These are phyloP conservation scores for Macrophya annulata DNA, from an alignment of 2,888 invertebrate species.

Conservation along the genomic window DNA sequence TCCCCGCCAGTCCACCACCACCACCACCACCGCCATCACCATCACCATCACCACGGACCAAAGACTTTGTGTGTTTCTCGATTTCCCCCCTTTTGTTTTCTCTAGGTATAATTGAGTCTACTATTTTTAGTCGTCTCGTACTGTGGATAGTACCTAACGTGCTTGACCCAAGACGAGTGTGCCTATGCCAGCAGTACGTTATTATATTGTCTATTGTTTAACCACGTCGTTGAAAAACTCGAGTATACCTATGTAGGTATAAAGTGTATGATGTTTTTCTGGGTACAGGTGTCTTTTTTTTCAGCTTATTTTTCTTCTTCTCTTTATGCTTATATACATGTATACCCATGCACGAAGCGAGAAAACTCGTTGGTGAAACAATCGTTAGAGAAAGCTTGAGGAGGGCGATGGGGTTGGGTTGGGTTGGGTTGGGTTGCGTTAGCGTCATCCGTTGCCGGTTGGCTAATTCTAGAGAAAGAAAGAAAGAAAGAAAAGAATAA, in stretches of 20 bases:
- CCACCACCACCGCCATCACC: not conserved
- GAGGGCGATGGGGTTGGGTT: not conserved
- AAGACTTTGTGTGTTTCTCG: conserved; percentile 3
- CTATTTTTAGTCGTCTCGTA: conserved; percentile 23
- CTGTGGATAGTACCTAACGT: not conserved
- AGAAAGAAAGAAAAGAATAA: conserved; percentile 54
- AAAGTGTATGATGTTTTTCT: conserved; percentile 31
- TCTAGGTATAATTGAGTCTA: conserved; percentile 26
- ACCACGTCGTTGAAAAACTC: conserved; percentile 5
- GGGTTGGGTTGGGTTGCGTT: conserved; percentile 35
- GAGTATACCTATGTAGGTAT: not conserved
- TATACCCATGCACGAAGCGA: conserved; percentile 48
- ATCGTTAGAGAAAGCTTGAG: conserved; percentile 48
- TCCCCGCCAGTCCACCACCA: not conserved
- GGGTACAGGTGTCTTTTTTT: conserved; percentile 64
- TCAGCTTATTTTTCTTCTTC: conserved; percentile 34
- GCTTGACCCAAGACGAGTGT: conserved; percentile 27
- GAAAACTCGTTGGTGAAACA: conserved; percentile 56
- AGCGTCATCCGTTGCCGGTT: conserved; percentile 52
- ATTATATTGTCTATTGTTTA: conserved; percentile 27
- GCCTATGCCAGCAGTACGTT: conserved; percentile 4
- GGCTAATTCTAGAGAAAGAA: conserved; percentile 41
- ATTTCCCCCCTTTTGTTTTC: not conserved
- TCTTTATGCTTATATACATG: conserved; percentile 1
- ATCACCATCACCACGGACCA: not conserved